Conservation (phyloP, 2,888 invertebrate species). For the Chalcis sispes region DNA sequence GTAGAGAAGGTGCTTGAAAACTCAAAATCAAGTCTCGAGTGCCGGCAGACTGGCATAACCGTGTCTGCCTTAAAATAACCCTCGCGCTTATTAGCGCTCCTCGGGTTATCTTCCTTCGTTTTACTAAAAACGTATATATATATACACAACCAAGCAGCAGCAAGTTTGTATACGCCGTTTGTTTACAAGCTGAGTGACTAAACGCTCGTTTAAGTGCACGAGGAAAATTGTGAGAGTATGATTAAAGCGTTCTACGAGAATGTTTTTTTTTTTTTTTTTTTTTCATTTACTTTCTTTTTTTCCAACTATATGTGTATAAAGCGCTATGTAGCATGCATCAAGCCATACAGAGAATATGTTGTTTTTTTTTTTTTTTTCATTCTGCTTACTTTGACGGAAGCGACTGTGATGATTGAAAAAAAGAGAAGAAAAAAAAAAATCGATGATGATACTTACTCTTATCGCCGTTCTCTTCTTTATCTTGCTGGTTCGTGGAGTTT, state of each 20-base stretch:
- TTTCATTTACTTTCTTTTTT: neutral
- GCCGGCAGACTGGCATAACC: neutral
- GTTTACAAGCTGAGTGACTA: neutral
- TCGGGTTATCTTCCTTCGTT: conserved; percentile 15
- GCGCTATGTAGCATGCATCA: conserved; percentile 40
- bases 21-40: conserved; percentile 34
- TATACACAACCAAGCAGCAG: too few relatives aligned
- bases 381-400: conserved; percentile 27
- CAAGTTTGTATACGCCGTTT: too few relatives aligned
- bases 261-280: neutral
- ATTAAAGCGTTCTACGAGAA: conserved; percentile 29
- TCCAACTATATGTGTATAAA: neutral
- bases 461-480: conserved; percentile 57
- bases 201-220: neutral
- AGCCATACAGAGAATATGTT: conserved; percentile 13
- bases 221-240: conserved; percentile 9
- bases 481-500: conserved; percentile 44
- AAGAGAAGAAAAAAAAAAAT: neutral
- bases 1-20: conserved; percentile 38
- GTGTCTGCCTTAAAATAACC: conserved; percentile 38
- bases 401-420: conserved; percentile 3
- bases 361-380: neutral
- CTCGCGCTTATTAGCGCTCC: neutral
- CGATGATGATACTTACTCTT: conserved; percentile 62
- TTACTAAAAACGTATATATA: neutral